phyloP scores from a whole-genome alignment of 2,797 vertebrate species.

The Poeciliopsis presidionis region DNA sequence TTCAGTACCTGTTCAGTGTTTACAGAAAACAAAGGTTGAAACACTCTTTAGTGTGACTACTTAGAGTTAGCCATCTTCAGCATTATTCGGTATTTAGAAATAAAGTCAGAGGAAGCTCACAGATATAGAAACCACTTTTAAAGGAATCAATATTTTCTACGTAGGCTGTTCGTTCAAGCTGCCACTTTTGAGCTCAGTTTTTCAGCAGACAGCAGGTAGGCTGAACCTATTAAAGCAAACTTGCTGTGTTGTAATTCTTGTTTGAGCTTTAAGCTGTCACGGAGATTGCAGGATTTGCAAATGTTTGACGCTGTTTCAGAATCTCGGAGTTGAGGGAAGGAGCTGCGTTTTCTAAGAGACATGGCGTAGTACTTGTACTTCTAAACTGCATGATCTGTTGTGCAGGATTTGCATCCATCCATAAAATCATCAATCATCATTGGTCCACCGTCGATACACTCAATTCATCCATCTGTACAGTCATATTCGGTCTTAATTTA shows the following conservation, averaged over 20 bases:
- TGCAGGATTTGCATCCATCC: not conserved
- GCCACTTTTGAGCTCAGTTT: not conserved
- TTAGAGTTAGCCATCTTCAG: not conserved
- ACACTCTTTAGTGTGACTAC: not conserved
- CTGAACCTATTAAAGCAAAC: not conserved
- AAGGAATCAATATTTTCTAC: not conserved
- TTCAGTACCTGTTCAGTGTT: not conserved
- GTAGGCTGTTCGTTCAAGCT: not conserved
- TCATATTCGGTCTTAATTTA: not conserved
- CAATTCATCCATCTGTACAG: not conserved
- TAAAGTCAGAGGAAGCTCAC: not conserved
- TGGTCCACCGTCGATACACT: not conserved
- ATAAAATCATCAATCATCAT: not conserved
- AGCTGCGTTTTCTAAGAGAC: not conserved
- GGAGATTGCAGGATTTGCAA: not conserved
- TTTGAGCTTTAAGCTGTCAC: not conserved
- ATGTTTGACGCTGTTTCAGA: not conserved
- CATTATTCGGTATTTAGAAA: not conserved
- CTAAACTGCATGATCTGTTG: not conserved
- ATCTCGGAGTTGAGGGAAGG: not conserved
- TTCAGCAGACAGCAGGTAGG: not conserved
- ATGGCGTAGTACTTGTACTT: not conserved
- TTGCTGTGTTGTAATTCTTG: not conserved
- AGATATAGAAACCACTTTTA: not conserved
- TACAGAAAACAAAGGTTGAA: not conserved